Base-by-base conservation (phyloP, 2,888 invertebrate genomes). In the Perdita meconis region DNA sequence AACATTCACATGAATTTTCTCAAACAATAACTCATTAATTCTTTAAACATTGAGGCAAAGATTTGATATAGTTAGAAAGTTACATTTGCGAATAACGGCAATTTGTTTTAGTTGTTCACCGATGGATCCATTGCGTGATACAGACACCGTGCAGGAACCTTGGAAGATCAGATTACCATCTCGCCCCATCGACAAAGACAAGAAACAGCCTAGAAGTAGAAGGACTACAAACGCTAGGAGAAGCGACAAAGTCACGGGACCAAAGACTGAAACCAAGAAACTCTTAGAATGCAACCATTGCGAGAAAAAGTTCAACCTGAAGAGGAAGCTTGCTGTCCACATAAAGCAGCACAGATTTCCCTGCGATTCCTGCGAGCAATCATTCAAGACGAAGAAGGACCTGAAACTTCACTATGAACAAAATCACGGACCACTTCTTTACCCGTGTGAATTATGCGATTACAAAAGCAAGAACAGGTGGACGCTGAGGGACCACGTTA, bases 381-480 rank as follows among this genome's bases (percentile, higher is more conserved):
- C 53, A 12, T 88, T 83, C 56, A 74, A 76, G 1, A 56, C 86
- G 8, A 82, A 82, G 12, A 80, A 82, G 42, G 86, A 84, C 3
- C 5, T 83, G 60, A 76, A 59, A n/a, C 36, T 26, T 6, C 84
- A 83, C 19, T 12, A 44, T 22, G 13, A 63, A 6, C 55, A 65
- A 30, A 22, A 53, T 0, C 84, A 83, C 59, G 84, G 81, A 0
- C 72, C 75, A 24, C 51, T 69, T 0, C 3, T 83, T 6, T 78
- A 78, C 36, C 80, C 83, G 5, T 82, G 82, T 36, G 64, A 56
- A 12, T 60, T 83, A 16, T 82, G 82, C 60, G 80, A 82, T 0
- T 83, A 78, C 51, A 83, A 74, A 36, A 83, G 71, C 71, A 69
- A 47, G 38, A 78, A 74, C 24, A 69, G 66, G 30, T 72, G 71